A percentile compares a stretch with the other conserved stretches of the same genome.
Conservation (phyloP, 2,888 invertebrate species). For the Loripinus fragilis region DNA sequence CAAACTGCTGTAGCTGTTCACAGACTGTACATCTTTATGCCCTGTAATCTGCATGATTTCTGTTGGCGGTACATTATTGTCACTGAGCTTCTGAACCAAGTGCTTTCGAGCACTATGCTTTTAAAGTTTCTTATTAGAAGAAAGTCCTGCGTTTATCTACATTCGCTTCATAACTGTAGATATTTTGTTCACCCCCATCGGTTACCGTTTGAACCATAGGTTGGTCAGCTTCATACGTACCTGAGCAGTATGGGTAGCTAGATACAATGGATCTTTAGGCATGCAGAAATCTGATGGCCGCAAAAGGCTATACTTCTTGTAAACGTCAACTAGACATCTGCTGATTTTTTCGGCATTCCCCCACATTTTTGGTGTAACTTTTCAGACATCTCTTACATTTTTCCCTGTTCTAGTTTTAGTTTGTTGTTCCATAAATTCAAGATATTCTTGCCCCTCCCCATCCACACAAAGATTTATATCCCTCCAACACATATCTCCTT, state of each 20-base stretch:
- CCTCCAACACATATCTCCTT: constrained; percentile 46
- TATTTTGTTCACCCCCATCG: constrained; percentile 37
- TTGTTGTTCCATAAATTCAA: constrained; percentile 38
- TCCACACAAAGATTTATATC: constrained; percentile 24
- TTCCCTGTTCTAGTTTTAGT: constrained; percentile 45
- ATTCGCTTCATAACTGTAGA: constrained; percentile 24
- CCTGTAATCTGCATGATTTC: constrained; percentile 50
- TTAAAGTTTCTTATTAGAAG: constrained; percentile 16
- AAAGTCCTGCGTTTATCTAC: constrained; percentile 17
- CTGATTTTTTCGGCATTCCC: constrained; percentile 6
- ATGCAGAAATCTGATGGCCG: constrained; percentile 31
- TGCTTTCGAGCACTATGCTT: constrained; percentile 46
- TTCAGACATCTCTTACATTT: constrained; percentile 39
- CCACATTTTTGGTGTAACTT: constrained; percentile 46
- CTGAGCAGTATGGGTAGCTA: constrained; percentile 34
- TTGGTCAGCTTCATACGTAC: neutral
- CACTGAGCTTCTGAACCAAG: constrained; percentile 37
- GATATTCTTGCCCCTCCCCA: constrained; percentile 29
- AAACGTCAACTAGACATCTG: constrained; percentile 30
- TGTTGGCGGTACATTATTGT: constrained; percentile 43
- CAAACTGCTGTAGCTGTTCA: constrained; percentile 38
- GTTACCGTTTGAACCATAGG: constrained; percentile 21
- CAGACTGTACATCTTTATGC: constrained; percentile 48
- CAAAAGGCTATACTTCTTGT: constrained; percentile 27
- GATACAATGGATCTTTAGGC: constrained; percentile 34